Conservation (phyloP, 1,140 invertebrate species). For the Eueides isabella region DNA sequence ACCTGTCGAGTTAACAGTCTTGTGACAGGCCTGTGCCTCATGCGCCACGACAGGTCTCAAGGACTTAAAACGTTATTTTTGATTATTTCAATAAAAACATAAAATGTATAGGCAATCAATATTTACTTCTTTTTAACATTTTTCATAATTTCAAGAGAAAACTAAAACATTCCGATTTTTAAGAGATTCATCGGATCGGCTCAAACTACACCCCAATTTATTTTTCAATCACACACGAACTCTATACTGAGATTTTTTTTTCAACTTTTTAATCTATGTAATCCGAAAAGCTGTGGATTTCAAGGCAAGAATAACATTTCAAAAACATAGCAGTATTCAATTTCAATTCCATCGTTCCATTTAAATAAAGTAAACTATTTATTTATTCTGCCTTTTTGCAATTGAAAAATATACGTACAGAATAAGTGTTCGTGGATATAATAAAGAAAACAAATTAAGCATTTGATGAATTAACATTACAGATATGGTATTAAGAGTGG, state of each 20-base stretch:
- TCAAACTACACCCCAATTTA: conserved; percentile 38
- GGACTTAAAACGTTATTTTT: no score
- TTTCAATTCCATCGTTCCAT: neutral
- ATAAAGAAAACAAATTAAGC: no score
- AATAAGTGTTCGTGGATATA: no score
- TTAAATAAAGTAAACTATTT: neutral
- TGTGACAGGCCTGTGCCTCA: no score
- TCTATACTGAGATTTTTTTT: conserved; percentile 31
- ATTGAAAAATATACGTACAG: neutral
- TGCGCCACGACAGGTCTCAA: no score
- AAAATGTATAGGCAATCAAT: neutral
- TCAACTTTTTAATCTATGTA: conserved; percentile 36
- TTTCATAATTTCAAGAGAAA: neutral
- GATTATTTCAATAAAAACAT: neutral
- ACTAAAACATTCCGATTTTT: conserved; percentile 18
- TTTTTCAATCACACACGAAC: conserved; percentile 40
- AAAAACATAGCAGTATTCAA: conserved; percentile 14
- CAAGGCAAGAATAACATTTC: conserved; percentile 29
- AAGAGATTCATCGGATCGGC: conserved; percentile 21
- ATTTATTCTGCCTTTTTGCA: neutral
- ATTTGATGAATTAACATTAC: no score
- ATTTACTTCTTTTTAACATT: neutral
- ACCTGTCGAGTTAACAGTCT: no score
- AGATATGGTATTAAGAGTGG: no score
- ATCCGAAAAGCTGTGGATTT: conserved; percentile 35